phyloP scores from a whole-genome alignment of 2,888 invertebrate genomes.

The Oxycera nigricornis region DNA sequence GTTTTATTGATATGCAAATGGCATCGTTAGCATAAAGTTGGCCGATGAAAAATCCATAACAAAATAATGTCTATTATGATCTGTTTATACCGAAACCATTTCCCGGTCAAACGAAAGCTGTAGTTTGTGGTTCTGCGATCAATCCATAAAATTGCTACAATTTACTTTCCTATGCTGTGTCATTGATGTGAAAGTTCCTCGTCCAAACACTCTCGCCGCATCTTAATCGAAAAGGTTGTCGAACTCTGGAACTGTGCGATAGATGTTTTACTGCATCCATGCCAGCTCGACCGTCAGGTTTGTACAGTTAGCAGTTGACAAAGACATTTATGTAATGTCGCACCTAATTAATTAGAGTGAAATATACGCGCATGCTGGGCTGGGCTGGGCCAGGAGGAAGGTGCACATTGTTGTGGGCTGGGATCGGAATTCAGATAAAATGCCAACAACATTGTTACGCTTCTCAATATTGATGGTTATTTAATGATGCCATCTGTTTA shows the following conservation, averaged over 20 bases:
- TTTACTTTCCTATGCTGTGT: no score
- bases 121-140: no score
- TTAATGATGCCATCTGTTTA: conserved; percentile 23
- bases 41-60: no score
- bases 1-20: no score
- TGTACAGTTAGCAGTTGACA: conserved; percentile 37
- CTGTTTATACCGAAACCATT: no score
- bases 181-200: no score
- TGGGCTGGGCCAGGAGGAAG: background rate
- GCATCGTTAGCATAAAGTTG: no score
- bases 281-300: background rate
- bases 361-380: background rate
- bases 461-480: conserved; percentile 22
- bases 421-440: background rate
- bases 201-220: no score
- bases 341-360: conserved; percentile 34
- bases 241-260: conserved; percentile 14
- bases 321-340: conserved; percentile 39
- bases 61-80: no score
- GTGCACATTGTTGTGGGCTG: conserved; percentile 8
- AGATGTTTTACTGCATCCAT: background rate
- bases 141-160: no score
- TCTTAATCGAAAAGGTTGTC: conserved; percentile 13
- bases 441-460: background rate
- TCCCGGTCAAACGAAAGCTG: no score